Percentiles rank a stretch among this genome's conserved stretches.
phyloP scores from a whole-genome alignment of 2,113 vertebrate genomes.

The Hassar affinis region DNA sequence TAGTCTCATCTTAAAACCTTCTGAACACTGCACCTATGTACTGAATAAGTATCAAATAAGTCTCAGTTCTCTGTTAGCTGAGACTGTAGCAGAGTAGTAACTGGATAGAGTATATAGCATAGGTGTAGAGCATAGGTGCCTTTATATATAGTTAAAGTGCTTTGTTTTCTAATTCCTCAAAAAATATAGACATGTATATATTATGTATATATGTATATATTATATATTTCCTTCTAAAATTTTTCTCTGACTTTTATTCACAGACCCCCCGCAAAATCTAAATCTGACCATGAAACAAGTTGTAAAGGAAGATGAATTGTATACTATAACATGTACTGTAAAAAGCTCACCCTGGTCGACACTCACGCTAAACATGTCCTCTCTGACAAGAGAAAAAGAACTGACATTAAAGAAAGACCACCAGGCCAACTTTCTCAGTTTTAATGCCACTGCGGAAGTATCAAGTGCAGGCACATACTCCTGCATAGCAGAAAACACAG shows the following conservation, averaged over 20 bases:
- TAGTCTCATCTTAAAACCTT: not conserved
- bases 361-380: slow-evolving; percentile 35
- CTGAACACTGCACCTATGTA: not conserved
- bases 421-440: not conserved
- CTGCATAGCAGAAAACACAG: slow-evolving; percentile 49
- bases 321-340: slow-evolving; percentile 52
- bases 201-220: not conserved
- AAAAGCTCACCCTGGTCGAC: slow-evolving; percentile 47
- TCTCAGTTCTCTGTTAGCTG: not conserved
- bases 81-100: not conserved
- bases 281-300: slow-evolving; percentile 32
- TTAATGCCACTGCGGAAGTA: not conserved
- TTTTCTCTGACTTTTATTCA: not conserved
- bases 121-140: no score
- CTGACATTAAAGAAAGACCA: fast-evolving
- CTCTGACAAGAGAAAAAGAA: fast-evolving
- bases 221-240: not conserved
- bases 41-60: not conserved
- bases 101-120: not conserved
- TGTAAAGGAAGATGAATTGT: slow-evolving; percentile 39
- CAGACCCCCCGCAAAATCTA: slow-evolving; percentile 61
- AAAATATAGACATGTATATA: no score
- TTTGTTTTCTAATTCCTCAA: not conserved
- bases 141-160: not conserved
- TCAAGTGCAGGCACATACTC: slow-evolving; percentile 47